phyloP scores from a whole-genome alignment of 2,888 invertebrate genomes.

The Microplitis deprimator region DNA sequence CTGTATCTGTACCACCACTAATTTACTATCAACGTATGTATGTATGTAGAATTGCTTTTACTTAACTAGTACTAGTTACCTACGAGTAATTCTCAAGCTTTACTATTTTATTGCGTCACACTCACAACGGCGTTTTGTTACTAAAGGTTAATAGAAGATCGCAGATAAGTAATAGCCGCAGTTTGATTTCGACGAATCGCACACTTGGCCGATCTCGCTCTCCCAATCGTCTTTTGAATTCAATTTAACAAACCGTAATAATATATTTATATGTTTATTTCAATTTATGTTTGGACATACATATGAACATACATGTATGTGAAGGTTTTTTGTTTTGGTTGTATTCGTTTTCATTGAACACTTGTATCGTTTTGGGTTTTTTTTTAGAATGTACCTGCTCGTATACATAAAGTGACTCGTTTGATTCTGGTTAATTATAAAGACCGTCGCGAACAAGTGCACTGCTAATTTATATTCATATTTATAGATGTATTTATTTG shows the following conservation, averaged over 20 bases:
- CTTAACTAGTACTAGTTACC: too few relatives aligned
- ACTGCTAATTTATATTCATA: slow-evolving; percentile 3
- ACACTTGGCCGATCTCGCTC: slow-evolving; percentile 40
- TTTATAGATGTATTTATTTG: slow-evolving; percentile 9
- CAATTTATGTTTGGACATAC: slow-evolving; percentile 29
- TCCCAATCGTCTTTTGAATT: slow-evolving; percentile 58
- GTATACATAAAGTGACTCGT: slow-evolving; percentile 49
- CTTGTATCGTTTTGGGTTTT: too few relatives aligned
- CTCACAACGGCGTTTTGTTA: slow-evolving; percentile 19
- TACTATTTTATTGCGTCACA: slow-evolving; percentile 41
- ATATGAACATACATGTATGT: slow-evolving; percentile 25
- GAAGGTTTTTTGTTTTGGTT: neutral
- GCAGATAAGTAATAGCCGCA: slow-evolving; percentile 43
- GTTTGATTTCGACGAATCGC: slow-evolving; percentile 37
- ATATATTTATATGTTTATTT: neutral
- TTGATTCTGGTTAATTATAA: slow-evolving; percentile 60
- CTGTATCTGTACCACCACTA: neutral
- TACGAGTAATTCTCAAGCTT: slow-evolving; percentile 41
- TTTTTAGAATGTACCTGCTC: too few relatives aligned
- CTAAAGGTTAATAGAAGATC: slow-evolving; percentile 45
- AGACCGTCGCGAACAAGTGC: slow-evolving; percentile 46
- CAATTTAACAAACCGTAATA: slow-evolving; percentile 57
- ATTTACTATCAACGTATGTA: neutral
- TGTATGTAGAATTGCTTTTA: too few relatives aligned
- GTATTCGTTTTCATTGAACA: neutral